Conservation (phyloP, 2,797 vertebrate genomes). For the Australoheros facetus region DNA sequence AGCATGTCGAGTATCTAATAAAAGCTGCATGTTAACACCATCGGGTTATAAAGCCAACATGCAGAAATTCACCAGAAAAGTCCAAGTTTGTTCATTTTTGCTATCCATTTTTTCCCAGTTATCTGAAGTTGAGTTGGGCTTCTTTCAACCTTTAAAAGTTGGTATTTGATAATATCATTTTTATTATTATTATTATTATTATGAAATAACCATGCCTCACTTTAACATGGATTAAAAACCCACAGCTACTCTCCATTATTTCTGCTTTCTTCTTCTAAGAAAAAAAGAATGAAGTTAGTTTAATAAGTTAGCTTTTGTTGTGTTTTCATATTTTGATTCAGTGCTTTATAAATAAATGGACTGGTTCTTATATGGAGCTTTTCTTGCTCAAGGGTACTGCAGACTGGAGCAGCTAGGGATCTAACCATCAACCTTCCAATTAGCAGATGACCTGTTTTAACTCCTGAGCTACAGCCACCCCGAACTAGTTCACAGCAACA, state of each 20-base stretch:
- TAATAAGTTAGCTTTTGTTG: too few species aligned
- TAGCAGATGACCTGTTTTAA: too few species aligned
- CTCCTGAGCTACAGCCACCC: too few species aligned
- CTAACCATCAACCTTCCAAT: too few species aligned
- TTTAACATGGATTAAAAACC: background rate
- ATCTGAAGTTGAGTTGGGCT: background rate
- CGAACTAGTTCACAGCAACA: too few species aligned
- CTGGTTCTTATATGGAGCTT: too few species aligned
- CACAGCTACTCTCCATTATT: background rate
- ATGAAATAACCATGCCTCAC: background rate
- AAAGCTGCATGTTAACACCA: fast-evolving
- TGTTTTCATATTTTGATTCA: too few species aligned
- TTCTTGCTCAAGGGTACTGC: too few species aligned
- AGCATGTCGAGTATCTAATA: background rate
- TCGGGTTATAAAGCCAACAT: background rate
- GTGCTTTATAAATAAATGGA: too few species aligned
- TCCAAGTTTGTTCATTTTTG: fast-evolving
- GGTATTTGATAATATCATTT: background rate
- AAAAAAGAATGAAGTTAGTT: too few species aligned
- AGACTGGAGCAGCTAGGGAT: too few species aligned
- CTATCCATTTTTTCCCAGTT: background rate
- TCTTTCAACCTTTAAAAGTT: background rate
- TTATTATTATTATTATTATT: fast-evolving
- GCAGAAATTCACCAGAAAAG: background rate
- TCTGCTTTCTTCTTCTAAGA: background rate